Evolutionary conservation across 2,113 vertebrate genomes (phyloP).

Genomic region (Tyrannus savana): DNA sequence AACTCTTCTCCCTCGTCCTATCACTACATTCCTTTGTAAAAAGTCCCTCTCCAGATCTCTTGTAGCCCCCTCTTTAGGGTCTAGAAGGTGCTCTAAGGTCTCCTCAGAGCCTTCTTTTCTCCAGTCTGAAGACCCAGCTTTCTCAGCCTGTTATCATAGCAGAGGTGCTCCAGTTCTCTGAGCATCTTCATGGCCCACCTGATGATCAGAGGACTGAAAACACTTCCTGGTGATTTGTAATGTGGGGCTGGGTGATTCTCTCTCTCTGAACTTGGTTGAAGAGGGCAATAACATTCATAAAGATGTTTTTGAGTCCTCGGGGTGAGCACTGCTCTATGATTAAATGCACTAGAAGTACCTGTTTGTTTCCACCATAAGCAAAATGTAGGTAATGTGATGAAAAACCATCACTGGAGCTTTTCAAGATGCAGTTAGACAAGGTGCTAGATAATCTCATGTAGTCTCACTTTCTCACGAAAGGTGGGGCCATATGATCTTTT

Average conservation of each 20-base stretch:
- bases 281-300: background rate
- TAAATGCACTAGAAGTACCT: background rate
- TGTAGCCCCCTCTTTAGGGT: background rate
- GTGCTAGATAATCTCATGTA: background rate
- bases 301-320: rapidly evolving
- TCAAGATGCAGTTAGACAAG: background rate
- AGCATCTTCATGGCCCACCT: background rate
- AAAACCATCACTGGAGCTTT: background rate
- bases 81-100: background rate
- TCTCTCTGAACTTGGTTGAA: background rate
- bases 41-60: background rate
- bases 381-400: rapidly evolving
- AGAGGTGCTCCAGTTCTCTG: background rate
- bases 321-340: background rate
- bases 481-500: background rate
- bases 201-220: background rate
- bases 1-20: background rate
- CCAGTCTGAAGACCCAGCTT: background rate
- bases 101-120: background rate
- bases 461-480: background rate
- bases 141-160: background rate
- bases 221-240: background rate
- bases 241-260: background rate
- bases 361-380: background rate
- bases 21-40: background rate